Base-by-base conservation (phyloP, 1,140 invertebrate genomes). In the Teleopsis dalmanni region DNA sequence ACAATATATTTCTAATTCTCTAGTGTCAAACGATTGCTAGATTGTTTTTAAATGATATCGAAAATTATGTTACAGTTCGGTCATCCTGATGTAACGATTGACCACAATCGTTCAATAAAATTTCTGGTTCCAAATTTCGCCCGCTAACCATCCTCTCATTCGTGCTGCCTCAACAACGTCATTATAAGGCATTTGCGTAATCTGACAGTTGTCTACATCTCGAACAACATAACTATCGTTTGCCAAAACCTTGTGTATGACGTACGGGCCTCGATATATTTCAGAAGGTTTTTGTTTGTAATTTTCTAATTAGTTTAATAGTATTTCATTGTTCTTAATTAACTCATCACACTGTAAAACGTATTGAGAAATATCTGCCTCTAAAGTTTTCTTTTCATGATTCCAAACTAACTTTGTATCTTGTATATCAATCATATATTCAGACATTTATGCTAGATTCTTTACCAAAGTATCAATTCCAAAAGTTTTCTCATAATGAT, bases 251-350 rank as follows among this genome's bases (percentile, higher is more conserved):
- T 43, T 43, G 2, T 9, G 7, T n/a, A 27, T 29, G 19, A 5
- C 18, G 23, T 43, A 26, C 4, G 23, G 41, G 5, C 41, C 23
- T 43, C 29, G 26, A 25, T 27, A 43, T 29, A n/a, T n/a, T n/a
- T n/a, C n/a, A n/a, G n/a, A n/a, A n/a, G n/a, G n/a, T n/a, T 75
- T 74, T 56, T 76, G 77, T 63, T 81, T 80, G 46, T 75, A 72
- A 19, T 75, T 72, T 14, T 80, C 73, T 52, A 83, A 73, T 62
- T 82, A 78, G 43, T 75, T 74, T 56, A 82, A 74, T 14, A 83
- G 65, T 50, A 79, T 72, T 57, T 82, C 80, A 56, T 83, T 82
- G 60, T 81, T 82, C 56, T 80, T 79, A 57, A 80, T 80, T 60
- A 81, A 74, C 65, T 81, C 78, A 34, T 73, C 74, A 45, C 79